Conservation (phyloP, 2,797 vertebrate genomes). For the Eupleurogrammus muticus region DNA sequence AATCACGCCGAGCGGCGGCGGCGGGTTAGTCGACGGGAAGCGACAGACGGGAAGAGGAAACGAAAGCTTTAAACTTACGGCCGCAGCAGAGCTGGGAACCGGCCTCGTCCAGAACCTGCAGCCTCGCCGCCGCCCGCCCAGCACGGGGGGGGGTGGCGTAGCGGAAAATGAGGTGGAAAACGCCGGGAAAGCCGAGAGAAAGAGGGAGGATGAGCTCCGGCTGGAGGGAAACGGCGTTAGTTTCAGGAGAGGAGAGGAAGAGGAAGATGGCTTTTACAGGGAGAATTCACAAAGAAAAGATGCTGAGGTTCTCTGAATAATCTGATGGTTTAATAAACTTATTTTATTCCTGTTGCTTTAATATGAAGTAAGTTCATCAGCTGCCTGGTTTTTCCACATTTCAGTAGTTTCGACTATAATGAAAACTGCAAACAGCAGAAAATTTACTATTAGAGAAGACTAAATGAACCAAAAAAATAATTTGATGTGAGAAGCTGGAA, state of each 20-base stretch:
- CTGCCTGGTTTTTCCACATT: too few relatives aligned
- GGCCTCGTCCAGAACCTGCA: constrained; percentile 86
- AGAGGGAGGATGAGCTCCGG: constrained; percentile 87
- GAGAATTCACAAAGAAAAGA: too few relatives aligned
- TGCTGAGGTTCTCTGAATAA: too few relatives aligned
- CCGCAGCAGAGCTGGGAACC: constrained; percentile 86
- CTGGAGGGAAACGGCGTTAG: constrained; percentile 86
- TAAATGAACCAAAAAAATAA: too few relatives aligned
- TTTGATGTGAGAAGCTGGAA: too few relatives aligned
- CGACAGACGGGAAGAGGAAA: constrained; percentile 39
- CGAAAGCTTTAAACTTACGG: constrained; percentile 86
- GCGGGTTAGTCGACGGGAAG: constrained; percentile 52
- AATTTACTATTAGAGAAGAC: too few relatives aligned
- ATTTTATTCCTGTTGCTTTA: too few relatives aligned
- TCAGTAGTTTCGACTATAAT: too few relatives aligned
- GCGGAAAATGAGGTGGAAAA: constrained; percentile 85
- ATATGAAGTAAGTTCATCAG: too few relatives aligned
- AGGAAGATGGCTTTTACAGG: constrained; percentile 19
- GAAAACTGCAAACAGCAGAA: too few relatives aligned
- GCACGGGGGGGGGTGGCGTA: constrained; percentile 83
- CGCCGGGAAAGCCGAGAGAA: constrained; percentile 85
- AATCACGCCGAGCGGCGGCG: constrained; percentile 31
- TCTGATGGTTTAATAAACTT: too few relatives aligned
- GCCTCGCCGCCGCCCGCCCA: constrained; percentile 79
- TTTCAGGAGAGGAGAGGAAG: constrained; percentile 56